Evolutionary conservation across 2,113 vertebrate genomes (phyloP).

Genomic region (Cephalopholis sonnerati): DNA sequence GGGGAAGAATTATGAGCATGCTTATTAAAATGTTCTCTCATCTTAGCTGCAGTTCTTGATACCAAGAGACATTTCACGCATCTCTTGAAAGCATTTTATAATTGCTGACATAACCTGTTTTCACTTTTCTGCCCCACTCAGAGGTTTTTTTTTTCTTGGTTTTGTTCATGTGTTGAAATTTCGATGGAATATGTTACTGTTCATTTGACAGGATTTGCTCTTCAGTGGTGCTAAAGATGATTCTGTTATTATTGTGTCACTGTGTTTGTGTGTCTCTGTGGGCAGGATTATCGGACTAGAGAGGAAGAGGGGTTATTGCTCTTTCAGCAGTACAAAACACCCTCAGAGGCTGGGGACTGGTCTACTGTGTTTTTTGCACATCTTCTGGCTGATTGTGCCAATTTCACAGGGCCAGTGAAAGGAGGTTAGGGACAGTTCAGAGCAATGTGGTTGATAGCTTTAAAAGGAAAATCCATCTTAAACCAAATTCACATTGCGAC

Average conservation of each 20-base stretch:
- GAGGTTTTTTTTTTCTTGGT: conserved; percentile 18
- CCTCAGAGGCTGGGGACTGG: conserved; percentile 40
- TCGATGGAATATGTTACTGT: conserved; percentile 32
- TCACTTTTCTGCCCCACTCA: conserved; percentile 33
- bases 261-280: conserved; percentile 60
- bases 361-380: conserved; percentile 62
- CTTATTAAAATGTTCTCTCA: conserved; percentile 42
- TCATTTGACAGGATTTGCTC: conserved; percentile 60
- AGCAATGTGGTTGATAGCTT: conserved; percentile 43
- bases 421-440: conserved; percentile 49
- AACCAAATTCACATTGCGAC: conserved; percentile 15
- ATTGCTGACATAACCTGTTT: conserved; percentile 43
- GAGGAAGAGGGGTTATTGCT: conserved; percentile 58
- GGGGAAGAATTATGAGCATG: conserved; percentile 46
- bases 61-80: conserved; percentile 43
- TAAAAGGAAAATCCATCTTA: conserved; percentile 56
- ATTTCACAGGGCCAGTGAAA: conserved; percentile 56
- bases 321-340: conserved; percentile 54
- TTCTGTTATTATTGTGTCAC: conserved; percentile 60
- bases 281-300: conserved; percentile 61
- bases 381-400: conserved; percentile 64
- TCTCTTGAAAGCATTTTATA: conserved; percentile 55
- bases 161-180: conserved; percentile 56
- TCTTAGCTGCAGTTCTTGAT: conserved; percentile 46
- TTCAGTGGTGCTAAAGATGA: conserved; percentile 76